Conservation (phyloP, 1,140 invertebrate species). For the Gerris buenoi region DNA sequence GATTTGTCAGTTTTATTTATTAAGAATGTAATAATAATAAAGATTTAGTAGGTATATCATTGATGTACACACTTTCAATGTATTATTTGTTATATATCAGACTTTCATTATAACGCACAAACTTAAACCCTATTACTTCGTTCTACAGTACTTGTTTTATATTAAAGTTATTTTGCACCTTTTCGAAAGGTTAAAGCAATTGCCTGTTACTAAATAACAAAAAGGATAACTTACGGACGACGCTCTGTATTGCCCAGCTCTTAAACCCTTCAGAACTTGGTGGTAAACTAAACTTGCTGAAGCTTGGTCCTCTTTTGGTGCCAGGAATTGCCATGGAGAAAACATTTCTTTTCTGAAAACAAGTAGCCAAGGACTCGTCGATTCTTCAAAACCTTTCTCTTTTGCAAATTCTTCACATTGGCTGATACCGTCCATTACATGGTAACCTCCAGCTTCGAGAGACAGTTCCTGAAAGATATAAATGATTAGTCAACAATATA, state of each 20-base stretch:
- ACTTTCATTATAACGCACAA: too few species aligned
- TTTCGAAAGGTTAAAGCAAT: too few species aligned
- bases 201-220: slow-evolving; percentile 2
- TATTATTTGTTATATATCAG: too few species aligned
- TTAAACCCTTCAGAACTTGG: slow-evolving; percentile 89
- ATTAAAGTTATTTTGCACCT: too few species aligned
- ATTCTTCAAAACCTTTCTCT: slow-evolving; percentile 89
- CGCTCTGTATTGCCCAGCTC: slow-evolving; percentile 96
- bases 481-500: background rate
- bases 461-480: slow-evolving; percentile 55
- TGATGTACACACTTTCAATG: too few species aligned
- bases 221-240: slow-evolving; percentile 51
- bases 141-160: too few species aligned
- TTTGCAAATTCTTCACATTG: slow-evolving; percentile 99
- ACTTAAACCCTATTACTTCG: too few species aligned
- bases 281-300: slow-evolving; percentile 87
- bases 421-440: slow-evolving; percentile 98
- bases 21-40: too few species aligned
- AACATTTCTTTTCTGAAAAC: slow-evolving; percentile 97
- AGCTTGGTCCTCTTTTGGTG: slow-evolving; percentile 87
- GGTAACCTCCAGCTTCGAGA: slow-evolving; percentile 91
- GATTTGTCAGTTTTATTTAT: too few species aligned
- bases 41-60: too few species aligned
- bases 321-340: slow-evolving; percentile 61
- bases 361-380: slow-evolving; percentile 81